Base-by-base conservation (phyloP, 2,888 invertebrate genomes). In the Ectobius pallidus region DNA sequence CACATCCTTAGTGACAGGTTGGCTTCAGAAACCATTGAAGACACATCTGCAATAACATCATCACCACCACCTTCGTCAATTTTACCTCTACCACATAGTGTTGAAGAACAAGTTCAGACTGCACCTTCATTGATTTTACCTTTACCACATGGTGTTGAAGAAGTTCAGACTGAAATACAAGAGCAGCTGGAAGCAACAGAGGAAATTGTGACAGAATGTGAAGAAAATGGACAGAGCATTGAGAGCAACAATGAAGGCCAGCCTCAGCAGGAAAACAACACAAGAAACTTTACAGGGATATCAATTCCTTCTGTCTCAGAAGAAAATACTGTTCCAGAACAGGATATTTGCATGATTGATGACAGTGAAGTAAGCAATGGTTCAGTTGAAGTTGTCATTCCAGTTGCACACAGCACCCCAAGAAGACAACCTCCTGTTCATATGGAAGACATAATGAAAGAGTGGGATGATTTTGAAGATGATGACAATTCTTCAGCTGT, bases 391-490 rank as follows among this genome's bases (percentile, higher is more conserved):
- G 34, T 7, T n/a, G n/a, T n/a, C 2, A 22, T 55, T 55, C 11
- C 4, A 25, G 30, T 42, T 46, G 22, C 3, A 11, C 3, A 30
- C 11, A 42, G 44, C 9, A 25, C 14, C 22, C 63, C 16, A 46
- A 22, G 62, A 27, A 44, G 58, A 30, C 42, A 62, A 20, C 58
- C 63, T 6, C 20, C 55, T 22, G 70, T 73, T 52, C 55, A 73
- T 32, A 73, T 73, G 73, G 69, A 63, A 44, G 73, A 73, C 16
- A 67, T 73, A 16, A 58, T 73, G 39, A 70, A 70, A 49, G 73
- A 73, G n/a, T 73, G 73, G 73, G 73, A 73, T 42, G 73, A 73
- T 25, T 68, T 73, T 70, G 73, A 73, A 67, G 73, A 73, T 39
- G 61, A 63, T n/a, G n/a, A 52, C 16, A 1, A 52, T 52, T 25